phyloP scores from a whole-genome alignment of 2,888 invertebrate genomes.

The Neria commutata region DNA sequence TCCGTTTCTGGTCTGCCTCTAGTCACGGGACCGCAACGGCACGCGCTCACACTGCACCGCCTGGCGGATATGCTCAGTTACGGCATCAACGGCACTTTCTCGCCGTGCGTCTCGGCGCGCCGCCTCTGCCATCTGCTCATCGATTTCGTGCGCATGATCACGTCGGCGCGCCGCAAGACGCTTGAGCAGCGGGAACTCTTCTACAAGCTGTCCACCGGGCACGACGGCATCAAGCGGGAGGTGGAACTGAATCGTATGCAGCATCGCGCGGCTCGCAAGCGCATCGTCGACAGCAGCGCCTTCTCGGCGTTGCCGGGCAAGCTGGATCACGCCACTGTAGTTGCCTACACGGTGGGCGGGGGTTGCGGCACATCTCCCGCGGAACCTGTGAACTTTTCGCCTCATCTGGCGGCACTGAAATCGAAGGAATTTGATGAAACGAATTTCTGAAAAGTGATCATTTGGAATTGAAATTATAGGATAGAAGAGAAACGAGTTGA shows the following conservation, averaged over 20 bases:
- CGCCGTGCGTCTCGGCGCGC: slow-evolving; percentile 68
- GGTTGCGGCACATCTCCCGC: slow-evolving; percentile 14
- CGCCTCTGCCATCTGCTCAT: slow-evolving; percentile 74
- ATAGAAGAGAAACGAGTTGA: too few species aligned
- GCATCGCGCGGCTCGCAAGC: slow-evolving; percentile 71
- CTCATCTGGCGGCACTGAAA: slow-evolving; percentile 44
- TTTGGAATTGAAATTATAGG: too few species aligned
- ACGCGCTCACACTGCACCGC: slow-evolving; percentile 74
- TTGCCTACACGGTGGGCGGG: slow-evolving; percentile 78
- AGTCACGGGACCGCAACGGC: slow-evolving; percentile 77
- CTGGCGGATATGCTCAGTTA: slow-evolving; percentile 77
- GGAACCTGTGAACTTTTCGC: not conserved
- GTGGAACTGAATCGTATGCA: slow-evolving; percentile 69
- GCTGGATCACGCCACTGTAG: slow-evolving; percentile 85
- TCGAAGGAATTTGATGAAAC: slow-evolving; percentile 60
- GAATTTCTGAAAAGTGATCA: slow-evolving; percentile 47
- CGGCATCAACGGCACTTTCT: slow-evolving; percentile 70
- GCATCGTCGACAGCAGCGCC: slow-evolving; percentile 75
- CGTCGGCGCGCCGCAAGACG: slow-evolving; percentile 80
- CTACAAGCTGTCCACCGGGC: slow-evolving; percentile 66
- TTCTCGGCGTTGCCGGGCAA: slow-evolving; percentile 79
- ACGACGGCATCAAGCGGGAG: slow-evolving; percentile 63
- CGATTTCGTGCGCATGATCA: slow-evolving; percentile 80
- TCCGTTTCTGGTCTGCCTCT: slow-evolving; percentile 68
- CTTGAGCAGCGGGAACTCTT: slow-evolving; percentile 83